Base-by-base conservation (phyloP, 2,888 invertebrate species). In the Hydriomena furcata region DNA sequence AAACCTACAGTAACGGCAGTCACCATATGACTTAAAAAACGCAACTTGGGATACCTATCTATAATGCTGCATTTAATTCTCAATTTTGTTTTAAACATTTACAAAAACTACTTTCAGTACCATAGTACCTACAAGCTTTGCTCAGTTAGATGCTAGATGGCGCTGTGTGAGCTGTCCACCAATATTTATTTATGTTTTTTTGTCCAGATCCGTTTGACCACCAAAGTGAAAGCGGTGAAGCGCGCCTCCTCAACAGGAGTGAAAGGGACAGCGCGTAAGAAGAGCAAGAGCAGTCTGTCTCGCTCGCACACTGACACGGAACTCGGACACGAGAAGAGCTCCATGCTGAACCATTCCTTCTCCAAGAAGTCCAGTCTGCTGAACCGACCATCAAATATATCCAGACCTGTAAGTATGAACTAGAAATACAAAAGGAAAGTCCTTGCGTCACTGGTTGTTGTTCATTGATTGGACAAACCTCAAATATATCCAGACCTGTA, bases 401-500 rank as follows among this genome's bases (percentile, higher is more conserved):
- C 92, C 62, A 91, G 93, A 84, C 94, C 94, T 63, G 95, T 95
- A 82, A 94, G 94, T 93, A 44, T 44, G 2, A 34, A 20, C 11
- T 27, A 8, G 3, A n/a, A n/a, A n/a, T n/a, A n/a, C n/a, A n/a
- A n/a, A n/a, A n/a, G n/a, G n/a, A n/a, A n/a, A n/a, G n/a, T n/a
- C n/a, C n/a, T n/a, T n/a, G n/a, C n/a, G n/a, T n/a, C n/a, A n/a
- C n/a, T n/a, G n/a, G n/a, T n/a, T n/a, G n/a, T n/a, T n/a, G n/a
- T n/a, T n/a, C n/a, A n/a, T n/a, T n/a, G n/a, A n/a, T n/a, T n/a
- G n/a, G n/a, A n/a, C 91, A 95, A 57, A 95, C 95, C 0, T 91
- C 94, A 6, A 92, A 93, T 66, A 92, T 94, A 47, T 82, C 92
- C 62, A 91, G 93, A 84, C 94, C 94, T 63, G 95, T 95, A 82